Evolutionary conservation across 2,888 invertebrate genomes (phyloP).

Genomic region (Chymomyza fuscimana): DNA sequence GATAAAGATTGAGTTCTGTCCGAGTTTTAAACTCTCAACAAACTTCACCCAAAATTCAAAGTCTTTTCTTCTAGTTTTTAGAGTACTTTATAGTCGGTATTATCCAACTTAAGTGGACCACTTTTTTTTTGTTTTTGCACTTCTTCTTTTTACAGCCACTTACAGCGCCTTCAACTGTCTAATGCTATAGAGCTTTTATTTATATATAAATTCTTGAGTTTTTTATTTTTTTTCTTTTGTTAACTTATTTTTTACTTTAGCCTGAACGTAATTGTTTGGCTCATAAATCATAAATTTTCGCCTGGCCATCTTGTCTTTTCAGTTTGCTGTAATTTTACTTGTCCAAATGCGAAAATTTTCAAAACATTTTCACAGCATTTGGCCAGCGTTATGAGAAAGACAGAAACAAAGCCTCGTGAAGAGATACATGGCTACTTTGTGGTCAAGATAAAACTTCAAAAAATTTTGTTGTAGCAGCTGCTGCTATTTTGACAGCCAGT

Average conservation of each 20-base stretch:
- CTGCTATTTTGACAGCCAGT: neutral
- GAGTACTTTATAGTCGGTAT: neutral
- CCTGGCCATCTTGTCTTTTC: slow-evolving; percentile 44
- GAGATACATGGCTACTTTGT: neutral
- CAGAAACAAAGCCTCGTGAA: neutral
- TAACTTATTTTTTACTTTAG: slow-evolving; percentile 12
- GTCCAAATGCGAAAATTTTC: slow-evolving; percentile 45
- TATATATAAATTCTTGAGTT: neutral
- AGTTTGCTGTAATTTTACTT: slow-evolving; percentile 64
- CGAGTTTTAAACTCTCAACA: too few species aligned
- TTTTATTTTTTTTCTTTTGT: neutral
- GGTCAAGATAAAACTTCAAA: neutral
- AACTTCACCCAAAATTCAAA: too few species aligned
- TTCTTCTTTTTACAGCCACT: slow-evolving; percentile 7
- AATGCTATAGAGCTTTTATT: slow-evolving; percentile 64
- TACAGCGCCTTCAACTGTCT: slow-evolving; percentile 32
- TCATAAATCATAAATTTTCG: slow-evolving; percentile 71
- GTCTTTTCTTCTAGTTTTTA: too few species aligned
- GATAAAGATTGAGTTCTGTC: too few species aligned
- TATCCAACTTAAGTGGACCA: slow-evolving; percentile 11
- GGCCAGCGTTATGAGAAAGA: slow-evolving; percentile 1
- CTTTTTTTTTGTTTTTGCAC: slow-evolving; percentile 13
- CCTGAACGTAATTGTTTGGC: slow-evolving; percentile 62
- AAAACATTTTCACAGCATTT: slow-evolving; percentile 50
- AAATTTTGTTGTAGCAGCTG: neutral